Conservation (phyloP, 2,888 invertebrate genomes). For the Drosophila picticornis region DNA sequence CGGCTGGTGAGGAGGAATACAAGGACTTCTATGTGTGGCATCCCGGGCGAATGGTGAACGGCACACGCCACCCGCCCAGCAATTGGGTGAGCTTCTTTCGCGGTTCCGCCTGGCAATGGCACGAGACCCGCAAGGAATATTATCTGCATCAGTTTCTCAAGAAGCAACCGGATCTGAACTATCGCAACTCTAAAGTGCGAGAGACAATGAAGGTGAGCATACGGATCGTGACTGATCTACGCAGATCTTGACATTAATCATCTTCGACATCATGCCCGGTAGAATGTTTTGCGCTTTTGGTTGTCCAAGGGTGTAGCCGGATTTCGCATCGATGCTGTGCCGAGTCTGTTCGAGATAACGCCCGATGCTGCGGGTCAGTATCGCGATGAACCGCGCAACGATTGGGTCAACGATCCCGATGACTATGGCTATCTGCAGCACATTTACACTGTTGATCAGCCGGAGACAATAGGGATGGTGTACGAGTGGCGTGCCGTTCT, state of each 20-base stretch:
- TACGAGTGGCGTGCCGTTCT: constrained; percentile 87
- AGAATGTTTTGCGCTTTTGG: constrained; percentile 90
- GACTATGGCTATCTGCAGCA: constrained; percentile 87
- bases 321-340: constrained; percentile 90
- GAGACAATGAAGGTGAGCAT: constrained; percentile 83
- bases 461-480: constrained; percentile 87
- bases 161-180: constrained; percentile 89
- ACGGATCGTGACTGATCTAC: not conserved
- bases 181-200: constrained; percentile 86
- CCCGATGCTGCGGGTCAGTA: constrained; percentile 71
- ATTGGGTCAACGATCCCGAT: constrained; percentile 85
- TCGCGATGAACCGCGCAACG: constrained; percentile 86
- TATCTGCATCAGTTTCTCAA: constrained; percentile 88
- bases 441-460: constrained; percentile 88
- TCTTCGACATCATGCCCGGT: constrained; percentile 16
- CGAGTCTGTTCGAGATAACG: constrained; percentile 81
- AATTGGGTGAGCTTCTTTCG: constrained; percentile 88
- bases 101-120: constrained; percentile 89
- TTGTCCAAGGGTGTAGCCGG: constrained; percentile 92
- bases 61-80: constrained; percentile 87
- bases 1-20: constrained; percentile 87
- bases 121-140: constrained; percentile 86
- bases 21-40: constrained; percentile 92
- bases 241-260: not conserved
- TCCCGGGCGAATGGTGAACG: constrained; percentile 85